phyloP scores from a whole-genome alignment of 1,140 invertebrate species.

The Ceratitis capitata region DNA sequence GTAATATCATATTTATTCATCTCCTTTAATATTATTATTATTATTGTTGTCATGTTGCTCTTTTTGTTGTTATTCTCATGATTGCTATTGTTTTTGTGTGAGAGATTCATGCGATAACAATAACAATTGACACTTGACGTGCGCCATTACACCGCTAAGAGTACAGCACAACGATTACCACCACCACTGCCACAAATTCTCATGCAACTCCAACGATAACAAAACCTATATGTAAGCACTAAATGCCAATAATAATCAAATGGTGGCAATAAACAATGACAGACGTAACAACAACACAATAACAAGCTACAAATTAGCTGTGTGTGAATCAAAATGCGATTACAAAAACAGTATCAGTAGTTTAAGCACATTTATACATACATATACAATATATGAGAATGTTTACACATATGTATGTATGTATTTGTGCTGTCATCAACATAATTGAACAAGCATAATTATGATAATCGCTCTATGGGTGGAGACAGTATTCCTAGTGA shows the following conservation, averaged over 20 bases:
- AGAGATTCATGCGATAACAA: constrained; percentile 24
- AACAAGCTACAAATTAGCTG: not conserved
- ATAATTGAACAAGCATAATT: constrained; percentile 36
- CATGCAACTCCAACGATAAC: not conserved
- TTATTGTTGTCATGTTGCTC: not conserved
- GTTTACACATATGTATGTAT: not conserved
- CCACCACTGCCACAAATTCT: not conserved
- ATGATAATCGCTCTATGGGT: constrained; percentile 7
- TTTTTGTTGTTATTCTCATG: not conserved
- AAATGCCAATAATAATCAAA: not conserved
- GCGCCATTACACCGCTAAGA: constrained; percentile 21
- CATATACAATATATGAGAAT: not conserved
- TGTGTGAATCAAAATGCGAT: not conserved
- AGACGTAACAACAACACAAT: not conserved
- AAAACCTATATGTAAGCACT: no score
- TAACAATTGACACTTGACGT: constrained; percentile 34
- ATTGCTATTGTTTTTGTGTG: not conserved
- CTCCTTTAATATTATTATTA: no score
- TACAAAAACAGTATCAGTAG: not conserved
- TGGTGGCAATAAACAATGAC: not conserved
- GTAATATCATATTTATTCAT: not conserved
- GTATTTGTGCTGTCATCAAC: constrained; percentile 1
- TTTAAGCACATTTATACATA: not conserved
- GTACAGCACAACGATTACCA: not conserved
- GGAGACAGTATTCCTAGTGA: not conserved